Evolutionary conservation across 1,140 invertebrate genomes (phyloP).

Genomic region (Asbolus verrucosus): DNA sequence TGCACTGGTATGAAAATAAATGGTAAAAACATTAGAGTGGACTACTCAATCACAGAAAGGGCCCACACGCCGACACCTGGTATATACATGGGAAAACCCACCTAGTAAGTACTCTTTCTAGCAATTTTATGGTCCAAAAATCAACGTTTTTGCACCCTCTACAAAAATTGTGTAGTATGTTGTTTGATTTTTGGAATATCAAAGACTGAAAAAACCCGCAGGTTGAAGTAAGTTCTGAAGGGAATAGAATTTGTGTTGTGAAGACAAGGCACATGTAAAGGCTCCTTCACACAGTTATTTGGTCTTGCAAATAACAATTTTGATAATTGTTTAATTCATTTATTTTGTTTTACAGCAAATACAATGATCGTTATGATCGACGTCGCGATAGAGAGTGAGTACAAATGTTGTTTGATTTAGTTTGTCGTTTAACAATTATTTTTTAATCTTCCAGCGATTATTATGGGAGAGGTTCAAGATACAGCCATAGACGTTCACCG

Average conservation of each 20-base stretch:
- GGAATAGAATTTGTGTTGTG: constrained; percentile 50
- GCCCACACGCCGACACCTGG: constrained; percentile 98
- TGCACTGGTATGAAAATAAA: constrained; percentile 96
- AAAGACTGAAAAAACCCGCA: constrained; percentile 13
- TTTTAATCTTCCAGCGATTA: constrained; percentile 50
- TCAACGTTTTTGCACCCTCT: too few species aligned
- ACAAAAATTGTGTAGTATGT: too few species aligned
- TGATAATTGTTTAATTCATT: constrained; percentile 1
- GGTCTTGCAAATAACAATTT: background rate
- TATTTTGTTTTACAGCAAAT: constrained; percentile 52
- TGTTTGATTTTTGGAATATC: constrained; percentile 23
- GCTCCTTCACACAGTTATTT: constrained; percentile 52
- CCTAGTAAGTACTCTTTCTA: constrained; percentile 68
- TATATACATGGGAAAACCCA: constrained; percentile 97
- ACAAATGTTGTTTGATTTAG: constrained; percentile 37
- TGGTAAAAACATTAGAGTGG: constrained; percentile 92
- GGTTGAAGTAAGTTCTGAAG: constrained; percentile 16
- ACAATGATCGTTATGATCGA: constrained; percentile 57
- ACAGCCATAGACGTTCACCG: constrained; percentile 63
- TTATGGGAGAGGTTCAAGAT: constrained; percentile 61
- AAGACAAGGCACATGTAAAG: constrained; percentile 58
- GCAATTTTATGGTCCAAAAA: background rate
- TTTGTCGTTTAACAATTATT: background rate
- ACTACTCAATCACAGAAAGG: constrained; percentile 97
- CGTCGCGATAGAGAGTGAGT: constrained; percentile 68